phyloP scores from a whole-genome alignment of 2,888 invertebrate species.

The Ormyrus labotus region DNA sequence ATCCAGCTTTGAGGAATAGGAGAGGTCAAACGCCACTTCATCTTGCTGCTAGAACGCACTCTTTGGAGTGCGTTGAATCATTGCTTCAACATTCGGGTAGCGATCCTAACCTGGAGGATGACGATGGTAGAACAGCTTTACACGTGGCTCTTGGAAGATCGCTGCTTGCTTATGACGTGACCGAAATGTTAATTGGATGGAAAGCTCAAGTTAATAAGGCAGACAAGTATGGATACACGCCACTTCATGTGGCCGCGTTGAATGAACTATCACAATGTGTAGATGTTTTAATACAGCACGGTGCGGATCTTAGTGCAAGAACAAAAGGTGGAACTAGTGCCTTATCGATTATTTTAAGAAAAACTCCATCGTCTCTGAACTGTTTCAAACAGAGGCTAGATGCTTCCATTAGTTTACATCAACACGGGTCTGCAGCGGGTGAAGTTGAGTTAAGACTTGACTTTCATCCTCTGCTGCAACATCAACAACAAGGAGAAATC shows the following conservation, averaged over 20 bases:
- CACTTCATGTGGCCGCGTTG: conserved; percentile 89
- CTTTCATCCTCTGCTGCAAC: conserved; percentile 88
- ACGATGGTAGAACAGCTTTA: conserved; percentile 87
- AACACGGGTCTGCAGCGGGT: conserved; percentile 85
- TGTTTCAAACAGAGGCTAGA: conserved; percentile 90
- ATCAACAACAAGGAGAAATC: conserved; percentile 90
- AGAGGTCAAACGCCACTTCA: conserved; percentile 91
- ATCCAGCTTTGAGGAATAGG: conserved; percentile 85
- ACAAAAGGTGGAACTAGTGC: conserved; percentile 92
- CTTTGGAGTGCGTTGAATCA: conserved; percentile 88
- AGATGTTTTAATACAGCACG: conserved; percentile 88
- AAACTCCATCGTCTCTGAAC: conserved; percentile 90
- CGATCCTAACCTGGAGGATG: conserved; percentile 88
- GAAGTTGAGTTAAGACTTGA: conserved; percentile 90
- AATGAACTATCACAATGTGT: conserved; percentile 91
- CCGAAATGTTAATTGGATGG: conserved; percentile 87
- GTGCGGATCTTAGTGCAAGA: conserved; percentile 92
- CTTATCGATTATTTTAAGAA: conserved; percentile 89
- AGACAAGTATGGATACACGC: conserved; percentile 91
- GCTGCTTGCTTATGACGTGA: conserved; percentile 87
- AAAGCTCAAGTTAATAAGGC: conserved; percentile 89
- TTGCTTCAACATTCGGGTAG: conserved; percentile 85
- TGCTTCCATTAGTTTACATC: conserved; percentile 86
- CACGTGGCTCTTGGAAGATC: conserved; percentile 92
- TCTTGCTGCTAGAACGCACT: conserved; percentile 87